Base-by-base conservation (phyloP, 1,140 invertebrate species). In the Rhopalosiphum maidis region DNA sequence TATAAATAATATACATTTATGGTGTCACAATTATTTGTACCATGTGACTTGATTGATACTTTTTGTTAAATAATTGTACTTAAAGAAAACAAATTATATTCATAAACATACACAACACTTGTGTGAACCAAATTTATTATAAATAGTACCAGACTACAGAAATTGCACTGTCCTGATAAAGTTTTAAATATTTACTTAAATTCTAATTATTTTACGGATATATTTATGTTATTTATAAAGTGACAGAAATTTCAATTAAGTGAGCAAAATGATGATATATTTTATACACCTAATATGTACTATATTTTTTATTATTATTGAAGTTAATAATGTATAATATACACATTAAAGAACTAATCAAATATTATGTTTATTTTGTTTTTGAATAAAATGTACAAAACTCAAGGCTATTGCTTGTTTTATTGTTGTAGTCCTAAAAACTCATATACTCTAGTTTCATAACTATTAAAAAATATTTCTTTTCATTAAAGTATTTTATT, bases 1-100 rank as follows among this genome's bases (percentile, higher is more conserved):
- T 90, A 90, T 90, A 30, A 25, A 68, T 68, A 60, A n/a, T 90
- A 89, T 55, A 54, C 35, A 55, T 43, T 68, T 68, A 60, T 77
- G 60, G 60, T 90, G 37, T 43, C 55, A 90, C 55, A 60, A 60
- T 90, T 41, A 43, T 68, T 90, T 90, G 25, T 68, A 25, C 43
- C 30, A 23, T 90, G 25, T 90, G n/a, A 68, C 60, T 35, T 68
- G 23, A 35, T 51, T 88, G 43, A 87, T 87, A 86, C 9, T 21
- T 89, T 55, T 54, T 55, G 21, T 18, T 90, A 21, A 60, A 41
- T 23, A 68, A 68, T 60, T 22, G 46, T 89, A 89, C 48, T 54
- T 54, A 89, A 37, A 37, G 6, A 89, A 54, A 89, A 89, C 3
- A 54, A 87, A 88, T 35, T 89, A 25, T 68, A 60, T 23, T 15